phyloP scores from a whole-genome alignment of 2,888 invertebrate species.

The Bibio marci region DNA sequence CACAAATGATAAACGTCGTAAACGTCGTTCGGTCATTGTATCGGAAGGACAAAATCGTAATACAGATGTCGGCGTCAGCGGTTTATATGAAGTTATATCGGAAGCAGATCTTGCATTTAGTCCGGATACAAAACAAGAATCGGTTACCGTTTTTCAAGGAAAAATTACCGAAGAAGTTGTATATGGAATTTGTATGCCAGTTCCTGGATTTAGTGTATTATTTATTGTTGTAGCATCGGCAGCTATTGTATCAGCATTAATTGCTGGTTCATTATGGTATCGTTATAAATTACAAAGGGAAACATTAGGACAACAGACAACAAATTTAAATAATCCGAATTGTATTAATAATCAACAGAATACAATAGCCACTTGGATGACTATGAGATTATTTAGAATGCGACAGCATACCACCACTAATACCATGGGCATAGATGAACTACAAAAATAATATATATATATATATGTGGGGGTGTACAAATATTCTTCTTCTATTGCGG shows the following conservation, averaged over 20 bases:
- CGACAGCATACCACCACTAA: slow-evolving; percentile 16
- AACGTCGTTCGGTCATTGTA: slow-evolving; percentile 47
- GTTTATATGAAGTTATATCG: slow-evolving; percentile 79
- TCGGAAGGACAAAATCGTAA: slow-evolving; percentile 59
- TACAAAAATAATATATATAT: too few relatives aligned
- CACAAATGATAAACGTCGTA: slow-evolving; percentile 26
- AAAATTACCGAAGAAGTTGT: slow-evolving; percentile 77
- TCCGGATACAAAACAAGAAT: slow-evolving; percentile 60
- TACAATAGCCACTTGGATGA: slow-evolving; percentile 59
- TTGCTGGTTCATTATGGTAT: slow-evolving; percentile 68
- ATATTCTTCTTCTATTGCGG: too few relatives aligned
- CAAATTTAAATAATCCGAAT: slow-evolving; percentile 20
- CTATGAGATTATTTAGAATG: slow-evolving; percentile 42
- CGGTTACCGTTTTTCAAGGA: slow-evolving; percentile 76
- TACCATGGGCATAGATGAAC: too few relatives aligned
- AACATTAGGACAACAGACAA: slow-evolving; percentile 34
- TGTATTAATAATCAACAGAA: slow-evolving; percentile 37
- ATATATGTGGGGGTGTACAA: too few relatives aligned
- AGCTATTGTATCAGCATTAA: slow-evolving; percentile 71
- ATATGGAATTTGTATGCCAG: slow-evolving; percentile 81
- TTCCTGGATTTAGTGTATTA: slow-evolving; percentile 73
- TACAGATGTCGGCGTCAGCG: slow-evolving; percentile 78
- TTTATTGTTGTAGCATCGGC: slow-evolving; percentile 77
- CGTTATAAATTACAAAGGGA: slow-evolving; percentile 61
- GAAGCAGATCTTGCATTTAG: slow-evolving; percentile 83